Conservation (phyloP, 2,797 vertebrate genomes). For the Rhinoraja longicauda region DNA sequence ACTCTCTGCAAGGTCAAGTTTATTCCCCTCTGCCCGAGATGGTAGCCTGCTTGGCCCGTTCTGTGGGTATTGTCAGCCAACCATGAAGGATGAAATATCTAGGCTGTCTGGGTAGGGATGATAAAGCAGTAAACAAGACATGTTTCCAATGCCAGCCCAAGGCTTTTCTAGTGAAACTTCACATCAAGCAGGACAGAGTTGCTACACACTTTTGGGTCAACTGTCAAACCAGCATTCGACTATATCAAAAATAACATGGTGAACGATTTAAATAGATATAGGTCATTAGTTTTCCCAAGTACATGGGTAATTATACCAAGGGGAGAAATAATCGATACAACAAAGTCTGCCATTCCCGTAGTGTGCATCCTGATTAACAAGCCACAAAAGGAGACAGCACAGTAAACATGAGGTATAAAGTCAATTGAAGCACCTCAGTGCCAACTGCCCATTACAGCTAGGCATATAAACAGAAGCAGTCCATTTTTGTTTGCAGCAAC, state of each 20-base stretch:
- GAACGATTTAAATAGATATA: background rate
- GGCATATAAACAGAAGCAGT: background rate
- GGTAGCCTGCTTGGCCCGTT: background rate
- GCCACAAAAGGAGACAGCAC: background rate
- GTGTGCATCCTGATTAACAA: background rate
- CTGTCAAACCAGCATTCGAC: background rate
- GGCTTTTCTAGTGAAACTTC: background rate
- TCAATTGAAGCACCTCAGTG: no score
- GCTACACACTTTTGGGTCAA: background rate
- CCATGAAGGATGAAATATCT: background rate
- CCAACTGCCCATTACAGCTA: background rate
- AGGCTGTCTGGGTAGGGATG: background rate
- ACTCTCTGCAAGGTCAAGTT: background rate
- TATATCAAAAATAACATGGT: background rate
- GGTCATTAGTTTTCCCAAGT: background rate
- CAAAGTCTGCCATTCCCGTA: background rate
- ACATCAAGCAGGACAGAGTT: background rate
- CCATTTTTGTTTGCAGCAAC: slow-evolving; percentile 6
- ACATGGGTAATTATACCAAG: background rate
- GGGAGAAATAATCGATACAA: background rate
- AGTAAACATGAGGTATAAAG: background rate
- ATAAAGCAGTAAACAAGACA: background rate
- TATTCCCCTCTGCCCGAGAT: background rate
- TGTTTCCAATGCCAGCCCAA: background rate
- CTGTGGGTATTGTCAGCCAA: background rate